Percentiles rank a stretch among this genome's conserved stretches.
These are phyloP conservation scores for Anaspis maculata DNA, from an alignment of 2,888 invertebrate species.

Conservation along the genomic window DNA sequence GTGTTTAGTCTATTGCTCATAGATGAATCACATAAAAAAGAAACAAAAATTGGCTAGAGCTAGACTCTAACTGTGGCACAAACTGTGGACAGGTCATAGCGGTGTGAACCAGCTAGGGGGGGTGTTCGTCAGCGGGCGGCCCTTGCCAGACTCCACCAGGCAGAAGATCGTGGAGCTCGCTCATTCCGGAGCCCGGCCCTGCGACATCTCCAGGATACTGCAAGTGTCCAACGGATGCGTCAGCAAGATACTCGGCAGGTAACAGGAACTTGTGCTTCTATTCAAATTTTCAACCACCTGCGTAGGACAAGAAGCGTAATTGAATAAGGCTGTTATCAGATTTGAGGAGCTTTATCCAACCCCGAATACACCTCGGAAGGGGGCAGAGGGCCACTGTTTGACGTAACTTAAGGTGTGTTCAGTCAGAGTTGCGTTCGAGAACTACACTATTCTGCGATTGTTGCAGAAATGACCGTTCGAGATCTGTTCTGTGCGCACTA, in stretches of 20 bases:
- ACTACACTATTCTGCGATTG: no score
- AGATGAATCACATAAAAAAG: constrained; percentile 1
- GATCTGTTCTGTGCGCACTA: no score
- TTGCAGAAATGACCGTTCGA: no score
- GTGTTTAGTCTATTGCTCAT: no score
- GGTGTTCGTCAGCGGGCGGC: constrained; percentile 97
- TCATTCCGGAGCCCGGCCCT: constrained; percentile 94
- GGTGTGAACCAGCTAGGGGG: constrained; percentile 99
- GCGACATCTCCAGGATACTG: constrained; percentile 96
- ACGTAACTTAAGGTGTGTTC: no score
- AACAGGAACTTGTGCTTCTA: constrained; percentile 19
- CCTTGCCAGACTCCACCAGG: constrained; percentile 93
- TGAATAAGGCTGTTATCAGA: no score
- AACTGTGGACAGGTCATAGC: constrained; percentile 82
- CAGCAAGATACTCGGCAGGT: constrained; percentile 97
- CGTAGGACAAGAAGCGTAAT: no score
- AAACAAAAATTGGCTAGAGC: constrained; percentile 1
- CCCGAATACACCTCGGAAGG: no score
- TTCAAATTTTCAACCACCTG: neutral
- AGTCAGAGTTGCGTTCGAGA: no score
- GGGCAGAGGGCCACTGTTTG: no score
- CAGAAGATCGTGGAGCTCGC: constrained; percentile 99
- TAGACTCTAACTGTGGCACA: no score
- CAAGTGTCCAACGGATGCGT: constrained; percentile 99
- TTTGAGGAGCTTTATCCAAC: no score